Base-by-base conservation (phyloP, 2,113 vertebrate genomes). In the Syngnathoides biaculeatus region DNA sequence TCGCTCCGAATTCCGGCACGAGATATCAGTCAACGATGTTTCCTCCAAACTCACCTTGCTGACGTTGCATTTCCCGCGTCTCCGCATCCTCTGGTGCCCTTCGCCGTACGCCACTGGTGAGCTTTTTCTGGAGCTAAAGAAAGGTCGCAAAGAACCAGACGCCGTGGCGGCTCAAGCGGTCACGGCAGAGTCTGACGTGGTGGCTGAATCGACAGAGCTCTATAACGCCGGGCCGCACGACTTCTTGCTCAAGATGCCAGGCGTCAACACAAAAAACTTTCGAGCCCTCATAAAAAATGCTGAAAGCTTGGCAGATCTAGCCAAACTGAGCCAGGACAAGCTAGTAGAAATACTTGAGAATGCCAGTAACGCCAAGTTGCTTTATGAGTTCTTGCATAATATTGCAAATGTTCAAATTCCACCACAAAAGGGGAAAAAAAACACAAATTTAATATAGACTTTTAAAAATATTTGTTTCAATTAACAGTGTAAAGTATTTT, bases 31-130 rank as follows among this genome's bases (percentile, higher is more conserved):
- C 59, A 93, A 72, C 0, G 97, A 98, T 42, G 5, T 98, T 12
- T 95, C 93, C 19, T 97, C 97, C 53, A 96, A 95, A 17, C 93
- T 99, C 26, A 93, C 95, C 0, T 92, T 99, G 0, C 94, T 99
- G 5, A 99, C 95, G 0, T 92, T 99, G 12, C 97, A 99, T 79
- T 99, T 99, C 85, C 96, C 97, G 0, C 91, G 94, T 0, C 88
- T 99, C 3, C 93, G 97, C 0, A 84, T 99, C 5, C 93, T 99
- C 53, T 99, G 97, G 97, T 98, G 97, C 78, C 93, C 95, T 0
- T 99, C 97, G 1, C 97, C 97, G 0, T 92, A 98, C 0, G 91
- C 88, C 57, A 95, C 97, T 0, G 95, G 95, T 0, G 95, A 99
- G 58, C 80, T 99, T 12, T 98, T 99, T 64, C 87, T 95, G 73